Evolutionary conservation across 1,140 invertebrate genomes (phyloP), one percentile per base, ranked within the genome.

Genomic region (Drosophila trapezifrons): DNA sequence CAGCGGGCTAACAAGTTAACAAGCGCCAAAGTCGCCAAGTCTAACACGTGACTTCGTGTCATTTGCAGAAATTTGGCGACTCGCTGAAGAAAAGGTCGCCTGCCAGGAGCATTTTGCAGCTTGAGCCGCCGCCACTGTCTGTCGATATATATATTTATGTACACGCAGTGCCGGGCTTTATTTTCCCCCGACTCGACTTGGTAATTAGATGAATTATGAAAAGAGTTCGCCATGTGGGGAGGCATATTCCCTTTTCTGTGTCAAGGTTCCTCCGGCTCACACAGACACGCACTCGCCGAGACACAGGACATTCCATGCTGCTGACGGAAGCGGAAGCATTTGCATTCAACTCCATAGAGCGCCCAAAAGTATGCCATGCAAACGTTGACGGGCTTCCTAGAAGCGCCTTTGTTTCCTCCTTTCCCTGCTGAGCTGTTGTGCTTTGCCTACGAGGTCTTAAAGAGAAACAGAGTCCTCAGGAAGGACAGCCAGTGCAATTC

Each of bases 31-130:
- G 83, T 87, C 83, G 76, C 83, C 85, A 87, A 87, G 74, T 89
- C 76, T 83, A 87, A 87, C 84, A 87, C 84, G 84, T 87, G 84
- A 87, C 84, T 87, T 89, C 84, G 84, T 87, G 84, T 87, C 84
- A 84, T 87, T 87, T 87, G 75, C 77, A 78, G 63, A 78, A 87
- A 89, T 89, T 80, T 62, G 66, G 43, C 45, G 76, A 69, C 55
- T 55, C 46, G 29, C 51, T 47, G 29, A 29, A 43, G 63, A 51
- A 59, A 67, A 71, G 70, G 57, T 81, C 46, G 67, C 70, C 62
- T 15, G 59, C 54, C 67, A 59, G 70, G 22, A 74, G 69, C 74
- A 59, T 60, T 60, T 60, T 62, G 52, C 63, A 58, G 55, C 40
- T 66, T 51, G 37, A 37, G 29, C 18, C 25, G 27, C 51, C 27